Evolutionary conservation across 2,113 vertebrate genomes (phyloP), one percentile per base, ranked within the genome.

Genomic region (Toxostoma redivivum): DNA sequence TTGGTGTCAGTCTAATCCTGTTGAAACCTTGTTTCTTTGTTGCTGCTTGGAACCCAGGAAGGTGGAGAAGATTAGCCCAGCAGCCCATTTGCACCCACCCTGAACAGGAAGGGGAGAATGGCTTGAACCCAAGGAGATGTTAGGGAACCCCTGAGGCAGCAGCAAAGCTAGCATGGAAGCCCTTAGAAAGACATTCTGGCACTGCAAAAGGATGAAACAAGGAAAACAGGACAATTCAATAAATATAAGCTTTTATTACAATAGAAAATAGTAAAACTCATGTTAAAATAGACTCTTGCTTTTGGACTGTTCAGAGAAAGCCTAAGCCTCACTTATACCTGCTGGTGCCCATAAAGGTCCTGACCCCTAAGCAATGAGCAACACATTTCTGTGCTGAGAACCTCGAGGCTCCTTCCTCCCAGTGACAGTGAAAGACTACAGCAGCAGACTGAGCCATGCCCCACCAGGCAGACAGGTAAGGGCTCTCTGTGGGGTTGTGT

Each of bases 191-290:
- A 51, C 19, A 64, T 57, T 62, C 72, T 11, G 81, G n/a, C 42
- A 77, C n/a, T 25, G 37, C 30, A 88, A 86, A 58, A 58, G 23
- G 70, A 92, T 38, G 16, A 72, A 88, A 66, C 37, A 70, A 81
- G 24, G 38, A 83, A 83, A 93, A 47, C 3, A 4, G 33, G 47
- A 51, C 64, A 73, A 91, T 81, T 97, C 47, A 93, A 96, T 97
- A 97, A 97, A 97, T 96, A 97, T 70, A 96, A 92, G 67, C 27
- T 88, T 97, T 97, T 97, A 97, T 97, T 97, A 91, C 56, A 92
- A 67, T 96, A 97, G 88, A 95, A 97, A 97, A 97, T 88, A 93
- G 76, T 96, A 97, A 96, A 97, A 97, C 48, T 94, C 86, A 81
- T 92, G 83, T 91, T 97, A 97, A 97, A 97, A 96, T 97, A 97